Evolutionary conservation across 2,113 vertebrate species (phyloP).

Genomic region (Alaudala cheleensis): DNA sequence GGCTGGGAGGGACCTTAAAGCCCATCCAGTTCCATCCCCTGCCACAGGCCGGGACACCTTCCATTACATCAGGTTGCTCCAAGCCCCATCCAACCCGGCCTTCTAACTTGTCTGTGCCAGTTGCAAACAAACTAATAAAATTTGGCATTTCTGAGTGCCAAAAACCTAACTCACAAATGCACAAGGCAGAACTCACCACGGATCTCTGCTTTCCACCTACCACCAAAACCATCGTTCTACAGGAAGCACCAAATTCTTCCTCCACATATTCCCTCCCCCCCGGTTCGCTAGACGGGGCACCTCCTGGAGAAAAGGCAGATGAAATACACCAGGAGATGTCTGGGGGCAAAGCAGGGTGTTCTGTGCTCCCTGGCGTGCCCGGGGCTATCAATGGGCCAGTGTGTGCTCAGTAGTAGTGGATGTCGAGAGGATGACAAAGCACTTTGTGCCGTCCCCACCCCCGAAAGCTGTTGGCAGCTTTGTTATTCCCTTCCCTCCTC

Average conservation of each 20-base stretch:
- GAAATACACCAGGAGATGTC: background rate
- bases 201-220: background rate
- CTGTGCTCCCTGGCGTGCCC: background rate
- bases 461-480: conserved; percentile 51
- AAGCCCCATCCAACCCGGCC: background rate
- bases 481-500: conserved; percentile 47
- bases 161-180: background rate
- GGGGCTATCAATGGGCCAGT: conserved; percentile 40
- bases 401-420: conserved; percentile 34
- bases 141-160: background rate
- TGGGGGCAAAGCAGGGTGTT: background rate
- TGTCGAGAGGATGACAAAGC: conserved; percentile 38
- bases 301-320: background rate
- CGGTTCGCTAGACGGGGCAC: rapidly evolving
- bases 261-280: background rate
- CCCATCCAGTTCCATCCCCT: background rate
- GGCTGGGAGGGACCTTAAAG: background rate
- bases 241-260: background rate
- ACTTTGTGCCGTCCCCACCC: conserved; percentile 21
- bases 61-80: background rate
- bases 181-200: background rate
- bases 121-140: background rate
- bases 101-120: background rate
- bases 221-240: background rate
- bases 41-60: background rate